Conservation (phyloP, 2,888 invertebrate genomes). For the Ophioninae sp. region DNA sequence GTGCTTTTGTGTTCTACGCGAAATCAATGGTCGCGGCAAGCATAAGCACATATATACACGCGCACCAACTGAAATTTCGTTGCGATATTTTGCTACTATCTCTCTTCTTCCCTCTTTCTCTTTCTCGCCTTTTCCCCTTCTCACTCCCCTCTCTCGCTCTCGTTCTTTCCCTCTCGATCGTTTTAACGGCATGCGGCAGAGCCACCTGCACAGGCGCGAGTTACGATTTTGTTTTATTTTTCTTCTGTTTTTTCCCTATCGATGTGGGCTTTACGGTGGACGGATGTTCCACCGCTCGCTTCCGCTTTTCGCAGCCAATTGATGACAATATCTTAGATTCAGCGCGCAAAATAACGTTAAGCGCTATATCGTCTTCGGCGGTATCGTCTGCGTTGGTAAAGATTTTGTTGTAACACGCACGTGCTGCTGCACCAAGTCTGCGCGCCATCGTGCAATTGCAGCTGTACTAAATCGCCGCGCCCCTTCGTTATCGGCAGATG, state of each 20-base stretch:
- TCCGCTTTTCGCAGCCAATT: not conserved
- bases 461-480: not conserved
- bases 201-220: conserved; percentile 47
- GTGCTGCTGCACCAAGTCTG: conserved; percentile 18
- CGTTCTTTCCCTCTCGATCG: not conserved
- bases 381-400: not conserved
- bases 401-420: conserved; percentile 35
- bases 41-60: conserved; percentile 34
- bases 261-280: not conserved
- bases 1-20: conserved; percentile 38
- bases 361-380: not conserved
- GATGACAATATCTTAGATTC: not conserved
- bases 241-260: conserved; percentile 4
- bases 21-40: conserved; percentile 36
- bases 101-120: conserved; percentile 3
- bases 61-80: conserved; percentile 47
- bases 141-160: not conserved
- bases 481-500: not conserved
- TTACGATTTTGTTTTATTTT: conserved; percentile 40
- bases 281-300: not conserved
- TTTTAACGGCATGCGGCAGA: conserved; percentile 22
- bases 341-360: not conserved
- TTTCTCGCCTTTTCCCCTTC: not conserved
- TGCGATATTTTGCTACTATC: conserved; percentile 25
- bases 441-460: conserved; percentile 5